Evolutionary conservation across 2,888 invertebrate genomes (phyloP).

Genomic region (Noctua janthe): DNA sequence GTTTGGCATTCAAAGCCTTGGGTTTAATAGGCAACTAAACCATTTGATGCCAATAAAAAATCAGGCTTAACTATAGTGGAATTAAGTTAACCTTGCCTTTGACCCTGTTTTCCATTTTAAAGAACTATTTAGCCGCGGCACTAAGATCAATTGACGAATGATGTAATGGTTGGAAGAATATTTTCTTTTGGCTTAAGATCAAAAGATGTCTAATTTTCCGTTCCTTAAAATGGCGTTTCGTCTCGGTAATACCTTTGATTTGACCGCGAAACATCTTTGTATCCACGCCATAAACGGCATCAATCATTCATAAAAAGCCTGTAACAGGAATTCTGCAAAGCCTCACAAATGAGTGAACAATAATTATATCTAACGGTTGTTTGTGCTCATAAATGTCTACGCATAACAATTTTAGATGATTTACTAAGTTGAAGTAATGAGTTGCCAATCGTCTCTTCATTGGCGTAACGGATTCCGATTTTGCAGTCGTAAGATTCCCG

Average conservation of each 20-base stretch:
- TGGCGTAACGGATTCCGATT: constrained; percentile 60
- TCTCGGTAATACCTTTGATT: neutral
- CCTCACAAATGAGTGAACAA: constrained; percentile 6
- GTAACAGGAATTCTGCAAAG: constrained; percentile 6
- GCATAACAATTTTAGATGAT: constrained; percentile 54
- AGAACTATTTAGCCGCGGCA: neutral
- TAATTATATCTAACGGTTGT: constrained; percentile 50
- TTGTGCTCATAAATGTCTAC: constrained; percentile 41
- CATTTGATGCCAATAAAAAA: constrained; percentile 20
- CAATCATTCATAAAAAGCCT: constrained; percentile 16
- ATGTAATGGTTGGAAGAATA: neutral
- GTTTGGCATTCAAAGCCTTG: constrained; percentile 7
- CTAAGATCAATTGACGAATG: constrained; percentile 11
- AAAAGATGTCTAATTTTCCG: neutral
- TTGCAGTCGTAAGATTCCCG: constrained; percentile 43
- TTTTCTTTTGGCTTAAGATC: neutral
- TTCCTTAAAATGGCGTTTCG: neutral
- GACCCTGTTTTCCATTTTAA: neutral
- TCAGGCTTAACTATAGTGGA: constrained; percentile 25
- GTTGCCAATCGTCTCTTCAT: constrained; percentile 52
- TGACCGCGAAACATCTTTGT: neutral
- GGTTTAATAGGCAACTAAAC: constrained; percentile 25
- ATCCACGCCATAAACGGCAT: neutral
- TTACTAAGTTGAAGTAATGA: constrained; percentile 39
- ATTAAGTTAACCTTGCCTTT: constrained; percentile 20